phyloP scores from a whole-genome alignment of 2,797 vertebrate species.

The Pseudochaenichthys georgianus region DNA sequence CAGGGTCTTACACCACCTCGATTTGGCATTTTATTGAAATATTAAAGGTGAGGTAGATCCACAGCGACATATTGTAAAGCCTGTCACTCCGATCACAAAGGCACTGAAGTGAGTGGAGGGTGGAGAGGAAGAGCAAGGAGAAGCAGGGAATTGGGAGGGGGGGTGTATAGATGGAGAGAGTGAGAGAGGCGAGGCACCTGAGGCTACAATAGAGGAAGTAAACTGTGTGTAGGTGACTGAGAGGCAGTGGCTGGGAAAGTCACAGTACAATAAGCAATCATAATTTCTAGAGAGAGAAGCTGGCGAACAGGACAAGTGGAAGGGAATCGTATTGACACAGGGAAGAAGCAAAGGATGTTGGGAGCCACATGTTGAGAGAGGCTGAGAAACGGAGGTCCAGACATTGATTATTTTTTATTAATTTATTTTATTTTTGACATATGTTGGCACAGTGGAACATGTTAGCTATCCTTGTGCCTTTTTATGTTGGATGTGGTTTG shows the following conservation, averaged over 20 bases:
- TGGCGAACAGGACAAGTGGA: conserved; percentile 86
- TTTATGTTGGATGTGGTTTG: conserved; percentile 7
- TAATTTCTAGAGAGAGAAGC: conserved; percentile 85
- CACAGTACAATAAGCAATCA: conserved; percentile 81
- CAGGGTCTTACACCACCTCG: conserved; percentile 73
- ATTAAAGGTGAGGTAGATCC: conserved; percentile 89
- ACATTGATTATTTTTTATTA: conserved; percentile 75
- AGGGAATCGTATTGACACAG: conserved; percentile 88
- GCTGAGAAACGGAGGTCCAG: conserved; percentile 69
- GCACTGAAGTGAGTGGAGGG: conserved; percentile 80
- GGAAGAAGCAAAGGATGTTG: conserved; percentile 77
- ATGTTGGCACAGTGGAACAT: conserved; percentile 20
- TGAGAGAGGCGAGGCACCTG: conserved; percentile 60
- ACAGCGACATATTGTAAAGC: conserved; percentile 82
- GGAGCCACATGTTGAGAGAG: conserved; percentile 76
- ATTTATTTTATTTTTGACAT: conserved; percentile 51
- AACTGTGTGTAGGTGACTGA: conserved; percentile 67
- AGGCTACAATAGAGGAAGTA: conserved; percentile 62
- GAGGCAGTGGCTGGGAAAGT: conserved; percentile 75
- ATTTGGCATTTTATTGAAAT: conserved; percentile 88
- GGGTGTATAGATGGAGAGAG: conserved; percentile 49
- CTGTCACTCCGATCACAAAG: conserved; percentile 86
- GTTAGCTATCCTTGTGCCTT: neutral
- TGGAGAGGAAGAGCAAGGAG: conserved; percentile 67
- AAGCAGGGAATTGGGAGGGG: conserved; percentile 39